phyloP scores from a whole-genome alignment of 2,888 invertebrate genomes.

The Machimus rusticus region DNA sequence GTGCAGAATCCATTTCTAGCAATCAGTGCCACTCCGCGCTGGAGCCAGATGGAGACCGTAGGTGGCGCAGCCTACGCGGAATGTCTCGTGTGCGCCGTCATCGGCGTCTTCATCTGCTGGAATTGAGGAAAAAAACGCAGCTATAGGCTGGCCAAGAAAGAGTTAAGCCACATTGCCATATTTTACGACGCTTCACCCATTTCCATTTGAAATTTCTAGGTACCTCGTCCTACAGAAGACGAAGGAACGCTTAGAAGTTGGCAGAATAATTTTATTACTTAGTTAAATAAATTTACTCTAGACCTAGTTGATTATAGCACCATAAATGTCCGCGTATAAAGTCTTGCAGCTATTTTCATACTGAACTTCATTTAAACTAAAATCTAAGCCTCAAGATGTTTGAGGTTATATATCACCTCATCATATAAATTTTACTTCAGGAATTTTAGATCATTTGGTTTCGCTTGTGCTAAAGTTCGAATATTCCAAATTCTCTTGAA shows the following conservation, averaged over 20 bases:
- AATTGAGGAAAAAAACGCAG: background rate
- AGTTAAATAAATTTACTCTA: background rate
- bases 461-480: no score
- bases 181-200: background rate
- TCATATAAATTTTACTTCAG: no score
- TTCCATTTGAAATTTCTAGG: background rate
- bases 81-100: constrained; percentile 4
- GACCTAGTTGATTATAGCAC: background rate
- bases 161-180: background rate
- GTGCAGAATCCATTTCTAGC: constrained; percentile 4
- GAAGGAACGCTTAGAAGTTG: background rate
- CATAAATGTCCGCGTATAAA: background rate
- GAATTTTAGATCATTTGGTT: no score
- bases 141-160: background rate
- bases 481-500: no score
- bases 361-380: background rate
- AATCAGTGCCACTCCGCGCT: constrained; percentile 5
- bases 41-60: background rate
- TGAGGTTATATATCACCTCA: no score
- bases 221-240: background rate
- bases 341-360: background rate
- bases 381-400: no score
- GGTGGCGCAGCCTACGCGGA: constrained; percentile 2
- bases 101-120: constrained; percentile 24
- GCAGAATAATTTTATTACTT: background rate